phyloP scores from a whole-genome alignment of 2,113 vertebrate species.

The Cacatua alba region DNA sequence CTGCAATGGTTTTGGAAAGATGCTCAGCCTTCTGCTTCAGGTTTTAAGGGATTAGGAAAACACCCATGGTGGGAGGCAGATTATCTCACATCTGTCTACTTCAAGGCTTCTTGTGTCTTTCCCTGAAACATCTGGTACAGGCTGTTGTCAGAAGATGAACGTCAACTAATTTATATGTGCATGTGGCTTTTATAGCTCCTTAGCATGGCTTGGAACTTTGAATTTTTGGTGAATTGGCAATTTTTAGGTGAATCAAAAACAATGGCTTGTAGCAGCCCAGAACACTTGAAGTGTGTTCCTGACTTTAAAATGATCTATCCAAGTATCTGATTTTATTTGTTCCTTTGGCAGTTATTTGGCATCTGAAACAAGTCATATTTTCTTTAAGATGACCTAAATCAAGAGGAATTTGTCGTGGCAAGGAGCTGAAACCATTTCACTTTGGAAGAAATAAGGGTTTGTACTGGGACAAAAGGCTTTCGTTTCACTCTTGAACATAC shows the following conservation, averaged over 20 bases:
- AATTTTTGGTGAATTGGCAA: not conserved
- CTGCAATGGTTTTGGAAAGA: not conserved
- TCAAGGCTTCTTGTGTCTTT: constrained; percentile 14
- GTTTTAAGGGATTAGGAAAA: constrained; percentile 52
- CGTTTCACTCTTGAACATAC: not conserved
- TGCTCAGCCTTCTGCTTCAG: constrained; percentile 26
- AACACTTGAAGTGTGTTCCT: not conserved
- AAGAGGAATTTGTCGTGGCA: not conserved
- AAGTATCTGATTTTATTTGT: not conserved
- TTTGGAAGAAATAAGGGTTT: not conserved
- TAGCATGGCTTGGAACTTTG: not conserved
- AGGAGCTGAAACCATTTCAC: not conserved
- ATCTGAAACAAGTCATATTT: not conserved
- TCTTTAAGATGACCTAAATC: not conserved
- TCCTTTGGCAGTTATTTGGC: not conserved
- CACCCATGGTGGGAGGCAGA: constrained; percentile 32
- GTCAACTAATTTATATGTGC: constrained; percentile 32
- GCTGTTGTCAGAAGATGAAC: constrained; percentile 19
- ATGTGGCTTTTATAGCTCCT: constrained; percentile 2
- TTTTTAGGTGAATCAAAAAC: not conserved
- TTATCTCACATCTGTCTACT: constrained; percentile 55
- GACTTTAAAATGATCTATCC: not conserved
- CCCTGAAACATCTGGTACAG: constrained; percentile 44
- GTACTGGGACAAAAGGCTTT: not conserved
- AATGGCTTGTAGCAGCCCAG: not conserved